Evolutionary conservation across 2,888 invertebrate species (phyloP), one percentile per base, ranked within the genome.

Genomic region (Platycheirus albimanus): DNA sequence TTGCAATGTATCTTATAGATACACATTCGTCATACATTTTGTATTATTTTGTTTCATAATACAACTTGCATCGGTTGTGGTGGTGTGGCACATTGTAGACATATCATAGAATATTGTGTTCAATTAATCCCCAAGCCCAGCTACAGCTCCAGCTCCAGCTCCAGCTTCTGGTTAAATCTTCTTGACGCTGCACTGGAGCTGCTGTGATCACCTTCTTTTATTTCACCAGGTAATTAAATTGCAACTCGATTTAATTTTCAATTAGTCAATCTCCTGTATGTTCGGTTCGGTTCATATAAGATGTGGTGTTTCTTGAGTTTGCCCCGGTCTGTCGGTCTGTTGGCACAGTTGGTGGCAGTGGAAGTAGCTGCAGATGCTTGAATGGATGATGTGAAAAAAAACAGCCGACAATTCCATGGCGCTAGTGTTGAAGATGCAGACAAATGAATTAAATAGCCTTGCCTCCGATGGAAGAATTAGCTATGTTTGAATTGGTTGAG

Each of bases 231-330:
- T 84, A 84, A 84, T 84, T 84, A 84, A 84, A 84, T 78, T 70
- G 74, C 78, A 84, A 74, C 74, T 78, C 74, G 83, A 74, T 84
- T 84, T 79, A 74, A 78, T 84, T 84, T 84, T 84, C 83, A 84
- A 78, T 84, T 84, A 84, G 83, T 84, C 78, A 84, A 78, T 84
- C 83, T 64, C 19, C 52, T 51, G 38, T 78, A 58, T 72, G 24
- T 6, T 24, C 24, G 6, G 3, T 4, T 24, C 24, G n/a, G n/a
- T n/a, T n/a, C n/a, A n/a, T n/a, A 24, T 6, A 24, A 24, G 36
- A 28, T 64, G 74, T 49, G 63, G 28, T 49, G 47, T 63, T 54
- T 63, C 36, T 51, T 52, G 33, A 52, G 52, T 24, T 4, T 24
- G 6, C 24, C 24, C 13, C 11, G 8, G 7, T 8, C 30, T 49